Percentiles rank a stretch among this genome's conserved stretches.
Conservation (phyloP, 2,888 invertebrate genomes). For the Tridacna crocea region DNA sequence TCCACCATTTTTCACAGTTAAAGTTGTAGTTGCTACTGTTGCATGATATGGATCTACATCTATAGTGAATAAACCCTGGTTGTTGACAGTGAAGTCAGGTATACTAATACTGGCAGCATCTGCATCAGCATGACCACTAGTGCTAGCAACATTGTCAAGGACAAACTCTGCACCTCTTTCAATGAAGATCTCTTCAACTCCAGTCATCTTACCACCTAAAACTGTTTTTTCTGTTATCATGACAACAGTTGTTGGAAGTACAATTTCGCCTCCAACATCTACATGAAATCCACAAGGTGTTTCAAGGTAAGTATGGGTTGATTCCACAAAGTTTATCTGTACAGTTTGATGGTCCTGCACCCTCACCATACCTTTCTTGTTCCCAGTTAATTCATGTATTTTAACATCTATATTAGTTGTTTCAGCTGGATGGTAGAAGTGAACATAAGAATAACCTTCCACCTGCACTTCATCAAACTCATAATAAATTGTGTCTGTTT, state of each 20-base stretch:
- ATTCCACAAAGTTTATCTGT: conserved; percentile 69
- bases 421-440: conserved; percentile 71
- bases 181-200: conserved; percentile 71
- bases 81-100: conserved; percentile 63
- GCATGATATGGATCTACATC: conserved; percentile 59
- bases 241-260: conserved; percentile 70
- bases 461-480: conserved; percentile 76
- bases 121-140: conserved; percentile 37
- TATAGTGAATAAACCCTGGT: conserved; percentile 65
- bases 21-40: conserved; percentile 43
- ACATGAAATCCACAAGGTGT: conserved; percentile 76
- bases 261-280: conserved; percentile 71
- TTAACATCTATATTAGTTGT: conserved; percentile 63
- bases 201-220: conserved; percentile 70
- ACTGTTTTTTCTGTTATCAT: conserved; percentile 68
- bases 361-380: conserved; percentile 72
- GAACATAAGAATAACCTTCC: conserved; percentile 73
- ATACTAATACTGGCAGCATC: conserved; percentile 60
- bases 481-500: conserved; percentile 65
- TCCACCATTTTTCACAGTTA: conserved; percentile 70
- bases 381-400: conserved; percentile 75
- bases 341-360: conserved; percentile 70
- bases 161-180: conserved; percentile 71
- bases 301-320: conserved; percentile 76
- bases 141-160: conserved; percentile 64